A percentile compares a stretch with the other conserved stretches of the same genome.
phyloP scores from a whole-genome alignment of 2,888 invertebrate genomes.

The Tiliacea aurago region DNA sequence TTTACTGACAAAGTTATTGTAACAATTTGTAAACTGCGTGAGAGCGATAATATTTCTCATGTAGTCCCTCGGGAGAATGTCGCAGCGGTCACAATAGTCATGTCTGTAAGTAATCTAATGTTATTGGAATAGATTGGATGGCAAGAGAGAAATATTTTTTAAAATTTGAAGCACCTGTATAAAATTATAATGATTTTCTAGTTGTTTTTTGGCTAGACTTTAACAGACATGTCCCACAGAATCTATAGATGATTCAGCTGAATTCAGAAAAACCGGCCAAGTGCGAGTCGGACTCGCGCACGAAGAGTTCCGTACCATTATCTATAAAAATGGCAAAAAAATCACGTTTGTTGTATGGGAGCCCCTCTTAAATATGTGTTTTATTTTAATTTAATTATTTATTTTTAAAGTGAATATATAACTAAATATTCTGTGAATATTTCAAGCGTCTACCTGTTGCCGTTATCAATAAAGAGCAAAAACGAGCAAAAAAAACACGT shows the following conservation, averaged over 20 bases:
- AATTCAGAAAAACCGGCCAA: conserved; percentile 19
- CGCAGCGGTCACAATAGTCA: not conserved
- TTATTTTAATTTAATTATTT: too few relatives aligned
- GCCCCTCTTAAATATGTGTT: too few relatives aligned
- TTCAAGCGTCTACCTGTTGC: too few relatives aligned
- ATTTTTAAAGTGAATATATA: too few relatives aligned
- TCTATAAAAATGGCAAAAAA: too few relatives aligned
- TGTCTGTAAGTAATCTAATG: conserved; percentile 26
- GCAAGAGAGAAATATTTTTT: not conserved
- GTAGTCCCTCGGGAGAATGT: not conserved
- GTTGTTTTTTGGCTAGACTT: not conserved
- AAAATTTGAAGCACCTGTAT: not conserved
- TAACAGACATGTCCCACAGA: not conserved
- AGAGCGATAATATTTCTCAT: not conserved
- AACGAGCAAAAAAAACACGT: too few relatives aligned
- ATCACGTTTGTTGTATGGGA: too few relatives aligned
- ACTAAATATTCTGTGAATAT: too few relatives aligned
- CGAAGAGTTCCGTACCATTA: too few relatives aligned
- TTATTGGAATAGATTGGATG: conserved; percentile 18
- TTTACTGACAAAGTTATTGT: not conserved
- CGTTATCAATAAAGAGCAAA: too few relatives aligned
- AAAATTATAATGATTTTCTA: not conserved
- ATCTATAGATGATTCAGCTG: conserved; percentile 1
- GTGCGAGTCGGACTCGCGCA: too few relatives aligned
- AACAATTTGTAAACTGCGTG: not conserved